Conservation (phyloP, 64 coral and sea anemone species). For the Montipora cactus region DNA sequence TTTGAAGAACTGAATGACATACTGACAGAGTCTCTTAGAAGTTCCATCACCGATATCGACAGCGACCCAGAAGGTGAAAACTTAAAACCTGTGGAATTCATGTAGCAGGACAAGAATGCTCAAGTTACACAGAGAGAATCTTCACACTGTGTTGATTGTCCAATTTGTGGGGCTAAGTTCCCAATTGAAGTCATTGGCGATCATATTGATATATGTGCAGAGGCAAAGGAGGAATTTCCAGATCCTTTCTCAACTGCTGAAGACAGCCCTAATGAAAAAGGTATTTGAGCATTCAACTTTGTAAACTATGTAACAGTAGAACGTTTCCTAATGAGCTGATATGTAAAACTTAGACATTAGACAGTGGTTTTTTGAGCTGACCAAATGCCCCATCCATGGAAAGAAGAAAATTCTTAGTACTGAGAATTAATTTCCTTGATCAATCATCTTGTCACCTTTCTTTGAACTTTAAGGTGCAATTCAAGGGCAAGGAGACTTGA, state of each 20-base stretch:
- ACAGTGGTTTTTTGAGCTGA: not conserved
- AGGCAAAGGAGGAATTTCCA: not conserved
- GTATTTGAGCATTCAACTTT: not conserved
- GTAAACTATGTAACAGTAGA: not conserved
- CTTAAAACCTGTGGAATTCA: slow-evolving; percentile 3
- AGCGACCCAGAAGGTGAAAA: slow-evolving; percentile 2
- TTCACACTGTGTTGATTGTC: not conserved
- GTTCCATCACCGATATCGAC: not conserved
- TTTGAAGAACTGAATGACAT: slow-evolving; percentile 60
- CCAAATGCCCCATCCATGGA: not conserved
- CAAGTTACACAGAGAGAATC: not conserved
- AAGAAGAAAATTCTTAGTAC: not conserved
- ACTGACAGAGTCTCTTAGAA: not conserved
- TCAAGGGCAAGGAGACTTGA: slow-evolving; percentile 8
- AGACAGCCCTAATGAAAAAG: not conserved
- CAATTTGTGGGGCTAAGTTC: not conserved
- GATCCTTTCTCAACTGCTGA: not conserved
- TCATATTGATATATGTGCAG: not conserved
- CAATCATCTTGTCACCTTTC: not conserved
- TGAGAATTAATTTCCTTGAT: not conserved
- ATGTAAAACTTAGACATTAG: not conserved
- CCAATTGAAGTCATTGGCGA: not conserved
- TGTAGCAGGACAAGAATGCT: not conserved
- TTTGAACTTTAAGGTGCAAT: not conserved
- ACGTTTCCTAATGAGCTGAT: not conserved